phyloP scores from a whole-genome alignment of 2,797 vertebrate genomes.

The Gymnopithys bicolor region DNA sequence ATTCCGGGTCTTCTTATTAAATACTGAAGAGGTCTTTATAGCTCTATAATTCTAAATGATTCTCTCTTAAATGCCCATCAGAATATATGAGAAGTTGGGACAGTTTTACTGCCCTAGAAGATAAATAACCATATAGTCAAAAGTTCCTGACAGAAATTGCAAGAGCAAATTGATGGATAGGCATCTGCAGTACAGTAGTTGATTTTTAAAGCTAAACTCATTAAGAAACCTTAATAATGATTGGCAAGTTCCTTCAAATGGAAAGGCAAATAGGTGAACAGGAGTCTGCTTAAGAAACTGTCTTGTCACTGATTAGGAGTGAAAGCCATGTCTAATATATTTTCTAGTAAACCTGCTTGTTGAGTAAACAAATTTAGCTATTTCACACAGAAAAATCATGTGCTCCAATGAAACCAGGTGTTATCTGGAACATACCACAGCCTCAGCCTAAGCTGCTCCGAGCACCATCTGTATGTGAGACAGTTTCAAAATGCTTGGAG shows the following conservation, averaged over 20 bases:
- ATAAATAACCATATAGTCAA: conserved; percentile 48
- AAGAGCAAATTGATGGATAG: conserved; percentile 20
- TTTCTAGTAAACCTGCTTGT: conserved; percentile 43
- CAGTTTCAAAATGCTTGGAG: not conserved
- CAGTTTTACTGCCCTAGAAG: conserved; percentile 37
- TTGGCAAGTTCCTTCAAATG: conserved; percentile 42
- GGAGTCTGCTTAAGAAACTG: conserved; percentile 21
- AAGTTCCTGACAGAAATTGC: not conserved
- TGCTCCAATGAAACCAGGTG: not conserved
- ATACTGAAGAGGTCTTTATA: conserved; percentile 49
- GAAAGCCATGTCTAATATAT: conserved; percentile 54
- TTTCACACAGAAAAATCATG: not conserved
- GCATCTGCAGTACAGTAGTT: not conserved
- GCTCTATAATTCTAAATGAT: conserved; percentile 43
- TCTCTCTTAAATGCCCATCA: conserved; percentile 40
- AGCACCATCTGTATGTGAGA: not conserved
- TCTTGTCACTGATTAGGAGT: conserved; percentile 18
- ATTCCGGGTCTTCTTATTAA: conserved; percentile 36
- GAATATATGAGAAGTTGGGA: conserved; percentile 15
- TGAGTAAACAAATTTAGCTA: conserved; percentile 32
- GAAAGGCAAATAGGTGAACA: conserved; percentile 6
- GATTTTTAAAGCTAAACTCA: conserved; percentile 36
- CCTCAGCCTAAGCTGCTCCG: not conserved
- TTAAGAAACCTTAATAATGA: conserved; percentile 53
- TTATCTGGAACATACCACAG: not conserved